These are phyloP conservation scores for Lophotis ruficrista DNA, from an alignment of 2,113 vertebrate genomes.

Conservation along the genomic window DNA sequence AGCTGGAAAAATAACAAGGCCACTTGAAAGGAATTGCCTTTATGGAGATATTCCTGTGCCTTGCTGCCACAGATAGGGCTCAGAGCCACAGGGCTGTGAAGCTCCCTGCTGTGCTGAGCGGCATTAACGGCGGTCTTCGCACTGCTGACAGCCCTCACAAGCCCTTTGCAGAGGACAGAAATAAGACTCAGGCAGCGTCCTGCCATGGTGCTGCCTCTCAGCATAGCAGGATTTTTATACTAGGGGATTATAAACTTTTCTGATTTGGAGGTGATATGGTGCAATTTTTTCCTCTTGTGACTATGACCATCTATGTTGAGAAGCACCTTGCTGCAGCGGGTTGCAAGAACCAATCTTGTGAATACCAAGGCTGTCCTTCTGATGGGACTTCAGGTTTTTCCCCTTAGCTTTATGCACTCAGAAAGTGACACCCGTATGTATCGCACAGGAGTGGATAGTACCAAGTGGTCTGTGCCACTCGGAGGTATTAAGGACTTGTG, in stretches of 20 bases:
- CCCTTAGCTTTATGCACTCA: neutral
- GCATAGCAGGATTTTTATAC: neutral
- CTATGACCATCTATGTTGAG: neutral
- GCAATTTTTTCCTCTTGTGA: neutral
- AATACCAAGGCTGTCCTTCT: neutral
- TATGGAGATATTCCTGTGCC: neutral
- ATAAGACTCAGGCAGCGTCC: neutral
- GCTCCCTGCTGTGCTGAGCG: neutral
- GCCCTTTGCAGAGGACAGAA: neutral
- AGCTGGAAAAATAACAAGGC: neutral
- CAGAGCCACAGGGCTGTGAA: rapidly evolving
- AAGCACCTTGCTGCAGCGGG: neutral
- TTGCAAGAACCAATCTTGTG: neutral
- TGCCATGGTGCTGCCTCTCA: neutral
- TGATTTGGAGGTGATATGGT: neutral
- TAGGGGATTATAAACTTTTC: neutral
- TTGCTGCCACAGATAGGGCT: neutral
- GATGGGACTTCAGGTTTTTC: neutral
- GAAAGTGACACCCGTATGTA: neutral
- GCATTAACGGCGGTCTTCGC: rapidly evolving
- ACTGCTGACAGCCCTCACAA: neutral
- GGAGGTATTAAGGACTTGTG: neutral
- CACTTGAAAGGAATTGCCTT: neutral
- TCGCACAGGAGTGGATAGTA: rapidly evolving
- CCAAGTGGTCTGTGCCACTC: neutral